Base-by-base conservation (phyloP, 1,140 invertebrate species). In the Arion vulgaris region DNA sequence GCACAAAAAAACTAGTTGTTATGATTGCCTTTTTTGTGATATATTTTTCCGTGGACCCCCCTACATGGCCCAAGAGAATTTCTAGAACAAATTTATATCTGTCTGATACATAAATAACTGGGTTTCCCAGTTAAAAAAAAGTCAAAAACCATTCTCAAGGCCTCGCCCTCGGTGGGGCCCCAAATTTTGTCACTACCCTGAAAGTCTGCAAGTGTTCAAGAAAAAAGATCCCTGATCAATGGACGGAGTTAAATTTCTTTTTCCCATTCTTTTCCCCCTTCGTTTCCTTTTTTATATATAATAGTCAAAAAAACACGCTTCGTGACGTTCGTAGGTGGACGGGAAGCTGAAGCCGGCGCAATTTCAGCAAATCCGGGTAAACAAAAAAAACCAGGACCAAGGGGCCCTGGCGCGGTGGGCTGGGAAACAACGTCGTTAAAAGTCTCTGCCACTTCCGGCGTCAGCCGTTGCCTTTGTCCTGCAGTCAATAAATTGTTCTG, bases 401-500 rank as follows among this genome's bases (percentile, higher is more conserved):
- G 11, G 2, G 34, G 45, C 5, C 41, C 7, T 57, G 74, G 36
- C 74, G 34, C 17, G 41, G 7, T 53, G 32, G 76, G 57, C 51
- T 34, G 51, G 0, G 76, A 53, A 78, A 38, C 53, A 39, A 34
- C 36, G 76, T 49, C 53, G 62, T 68, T 66, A 78, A 68, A 66
- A 78, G 76, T 62, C 76, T 78, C 57, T 36, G 51, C 53, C 76
- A 78, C 76, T 78, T 78, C 76, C 76, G 76, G 76, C 36, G 51
- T 34, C 17, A 36, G 76, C 57, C 51, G 38, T 66, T 57, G 76
- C 76, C 39, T 62, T 78, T 78, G 76, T 78, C 49, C 15, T 39
- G 76, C 57, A 78, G 53, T 78, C 76, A 78, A 78, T 78, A 78
- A 78, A 78, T 78, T 78, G 66, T 66, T 34, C 66, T 78, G 66